Percentiles rank a stretch among this genome's conserved stretches.
These are phyloP conservation scores for Schizopygopsis malacanthus DNA, from an alignment of 2,797 vertebrate species.

Conservation along the genomic window DNA sequence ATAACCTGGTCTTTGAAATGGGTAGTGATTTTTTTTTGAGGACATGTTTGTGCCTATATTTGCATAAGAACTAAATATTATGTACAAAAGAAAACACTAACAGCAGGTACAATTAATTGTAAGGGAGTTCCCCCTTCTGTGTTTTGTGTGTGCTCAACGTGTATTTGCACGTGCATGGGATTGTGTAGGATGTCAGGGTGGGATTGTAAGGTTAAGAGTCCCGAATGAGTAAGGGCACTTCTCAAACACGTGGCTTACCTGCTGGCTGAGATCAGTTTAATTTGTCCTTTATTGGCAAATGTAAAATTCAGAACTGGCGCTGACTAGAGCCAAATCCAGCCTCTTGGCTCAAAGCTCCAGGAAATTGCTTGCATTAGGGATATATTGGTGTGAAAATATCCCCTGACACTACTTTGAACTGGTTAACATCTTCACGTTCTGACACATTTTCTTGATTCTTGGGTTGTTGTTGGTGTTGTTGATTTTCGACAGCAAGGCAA, in stretches of 20 bases:
- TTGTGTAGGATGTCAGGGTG: constrained; percentile 13
- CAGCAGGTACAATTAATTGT: not conserved
- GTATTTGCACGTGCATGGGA: constrained; percentile 19
- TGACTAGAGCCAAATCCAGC: constrained; percentile 76
- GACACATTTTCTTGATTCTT: constrained; percentile 62
- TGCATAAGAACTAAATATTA: too few species aligned
- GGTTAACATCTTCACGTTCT: constrained; percentile 65
- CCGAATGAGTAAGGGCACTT: constrained; percentile 44
- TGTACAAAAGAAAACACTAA: not conserved
- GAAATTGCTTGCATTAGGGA: constrained; percentile 84
- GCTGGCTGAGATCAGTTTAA: constrained; percentile 67
- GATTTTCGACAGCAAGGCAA: not conserved
- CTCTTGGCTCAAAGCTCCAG: constrained; percentile 79
- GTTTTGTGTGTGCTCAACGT: constrained; percentile 19
- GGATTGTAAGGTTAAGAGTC: constrained; percentile 47
- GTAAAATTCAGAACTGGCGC: constrained; percentile 73
- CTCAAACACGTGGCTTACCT: constrained; percentile 50
- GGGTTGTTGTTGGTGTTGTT: not conserved
- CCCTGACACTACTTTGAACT: constrained; percentile 73
- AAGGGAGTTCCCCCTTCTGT: not conserved
- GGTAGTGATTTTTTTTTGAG: not conserved
- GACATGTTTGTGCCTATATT: not conserved
- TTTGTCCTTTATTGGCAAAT: constrained; percentile 74
- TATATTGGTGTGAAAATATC: constrained; percentile 83
- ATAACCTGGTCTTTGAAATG: not conserved